Percentiles rank a stretch among this genome's conserved stretches.
Evolutionary conservation across 2,113 vertebrate species (phyloP).

Genomic region (Plectropomus leopardus): DNA sequence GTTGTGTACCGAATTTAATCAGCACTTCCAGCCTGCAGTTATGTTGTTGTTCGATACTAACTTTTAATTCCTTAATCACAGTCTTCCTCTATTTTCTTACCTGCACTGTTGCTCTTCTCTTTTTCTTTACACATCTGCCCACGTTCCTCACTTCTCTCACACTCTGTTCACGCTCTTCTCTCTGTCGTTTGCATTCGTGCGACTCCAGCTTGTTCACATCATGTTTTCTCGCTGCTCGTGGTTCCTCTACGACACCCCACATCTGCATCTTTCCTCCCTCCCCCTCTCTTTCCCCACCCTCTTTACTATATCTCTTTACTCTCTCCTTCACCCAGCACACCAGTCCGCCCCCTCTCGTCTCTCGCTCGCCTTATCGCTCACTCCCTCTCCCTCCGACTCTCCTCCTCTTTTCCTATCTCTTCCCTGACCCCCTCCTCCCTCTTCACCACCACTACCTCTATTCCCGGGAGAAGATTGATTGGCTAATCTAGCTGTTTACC

Average conservation of each 20-base stretch:
- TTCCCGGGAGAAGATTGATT: slow-evolving; percentile 82
- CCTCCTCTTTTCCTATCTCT: slow-evolving; percentile 38
- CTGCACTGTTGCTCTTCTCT: slow-evolving; percentile 1
- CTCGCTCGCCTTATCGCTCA: slow-evolving; percentile 43
- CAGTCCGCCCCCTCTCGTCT: slow-evolving; percentile 9
- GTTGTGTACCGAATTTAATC: background rate
- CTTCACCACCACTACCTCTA: slow-evolving; percentile 48
- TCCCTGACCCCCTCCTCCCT: slow-evolving; percentile 12
- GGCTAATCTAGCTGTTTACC: slow-evolving; percentile 84
- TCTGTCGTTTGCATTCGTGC: slow-evolving; percentile 13
- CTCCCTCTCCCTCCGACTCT: slow-evolving; percentile 30
- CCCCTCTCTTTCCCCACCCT: slow-evolving; percentile 2
- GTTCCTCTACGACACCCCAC: slow-evolving; percentile 48
- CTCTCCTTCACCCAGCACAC: slow-evolving; percentile 40
- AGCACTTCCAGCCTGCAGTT: background rate
- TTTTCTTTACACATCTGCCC: slow-evolving; percentile 19
- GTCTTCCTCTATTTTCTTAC: slow-evolving; percentile 4
- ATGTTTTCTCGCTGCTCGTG: slow-evolving; percentile 39
- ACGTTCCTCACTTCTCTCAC: slow-evolving; percentile 25
- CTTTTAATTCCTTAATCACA: background rate
- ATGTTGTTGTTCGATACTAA: background rate
- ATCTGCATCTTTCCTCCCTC: slow-evolving; percentile 52
- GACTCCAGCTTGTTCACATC: slow-evolving; percentile 24
- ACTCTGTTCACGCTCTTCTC: background rate
- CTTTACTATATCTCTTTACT: slow-evolving; percentile 39